A percentile compares a stretch with the other conserved stretches of the same genome.
Evolutionary conservation across 2,888 invertebrate genomes (phyloP).

Genomic region (Tupiocoris notatus): DNA sequence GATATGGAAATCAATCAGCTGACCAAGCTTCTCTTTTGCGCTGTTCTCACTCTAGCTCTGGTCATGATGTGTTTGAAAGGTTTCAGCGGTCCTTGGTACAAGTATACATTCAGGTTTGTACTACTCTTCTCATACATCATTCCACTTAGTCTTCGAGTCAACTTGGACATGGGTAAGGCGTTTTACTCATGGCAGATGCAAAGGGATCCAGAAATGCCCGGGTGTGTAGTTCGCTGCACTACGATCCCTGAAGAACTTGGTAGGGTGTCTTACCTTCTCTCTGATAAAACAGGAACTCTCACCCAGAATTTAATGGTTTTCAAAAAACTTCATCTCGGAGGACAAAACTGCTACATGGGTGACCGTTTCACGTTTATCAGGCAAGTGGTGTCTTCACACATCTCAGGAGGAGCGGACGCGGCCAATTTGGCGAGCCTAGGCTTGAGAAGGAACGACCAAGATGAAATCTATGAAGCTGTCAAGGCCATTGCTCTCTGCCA

Average conservation of each 20-base stretch:
- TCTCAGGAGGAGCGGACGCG: background rate
- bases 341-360: conserved; percentile 23
- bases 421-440: background rate
- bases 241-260: conserved; percentile 99
- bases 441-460: conserved; percentile 18
- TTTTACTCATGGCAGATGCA: conserved; percentile 97
- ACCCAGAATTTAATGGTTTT: conserved; percentile 99
- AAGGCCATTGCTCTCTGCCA: conserved; percentile 95
- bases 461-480: conserved; percentile 70
- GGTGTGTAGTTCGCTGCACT: conserved; percentile 95
- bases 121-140: conserved; percentile 98
- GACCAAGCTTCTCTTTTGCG: conserved; percentile 88
- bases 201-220: conserved; percentile 86
- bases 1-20: conserved; percentile 96
- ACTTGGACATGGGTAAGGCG: conserved; percentile 97
- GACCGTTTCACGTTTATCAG: conserved; percentile 18
- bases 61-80: conserved; percentile 97
- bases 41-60: conserved; percentile 84
- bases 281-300: conserved; percentile 97
- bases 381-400: conserved; percentile 11
- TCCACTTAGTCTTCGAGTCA: conserved; percentile 95
- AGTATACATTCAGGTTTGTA: conserved; percentile 94
- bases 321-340: conserved; percentile 79
- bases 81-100: conserved; percentile 93
- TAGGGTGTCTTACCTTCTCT: conserved; percentile 90